Evolutionary conservation across 1,140 invertebrate genomes (phyloP).

Genomic region (Globodera rostochiensis): DNA sequence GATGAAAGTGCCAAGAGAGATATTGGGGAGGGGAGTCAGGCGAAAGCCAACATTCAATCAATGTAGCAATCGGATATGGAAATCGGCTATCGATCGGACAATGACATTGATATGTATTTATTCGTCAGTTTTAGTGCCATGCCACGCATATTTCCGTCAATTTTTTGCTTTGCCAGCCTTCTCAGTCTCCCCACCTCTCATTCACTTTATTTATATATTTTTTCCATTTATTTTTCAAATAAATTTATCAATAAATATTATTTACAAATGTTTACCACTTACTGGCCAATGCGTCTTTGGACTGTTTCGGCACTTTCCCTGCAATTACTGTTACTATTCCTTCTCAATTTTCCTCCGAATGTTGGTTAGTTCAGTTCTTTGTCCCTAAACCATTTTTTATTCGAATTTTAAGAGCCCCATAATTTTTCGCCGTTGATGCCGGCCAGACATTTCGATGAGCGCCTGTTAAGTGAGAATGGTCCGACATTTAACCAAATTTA

Average conservation of each 20-base stretch:
- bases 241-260: too few species aligned
- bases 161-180: neutral
- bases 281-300: neutral
- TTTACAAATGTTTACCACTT: neutral
- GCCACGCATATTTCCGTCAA: neutral
- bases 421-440: neutral
- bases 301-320: neutral
- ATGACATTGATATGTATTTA: too few species aligned
- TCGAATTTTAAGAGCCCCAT: neutral
- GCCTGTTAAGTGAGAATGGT: neutral
- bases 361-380: neutral
- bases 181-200: neutral
- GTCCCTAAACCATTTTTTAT: neutral
- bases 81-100: too few species aligned
- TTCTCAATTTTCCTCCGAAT: neutral
- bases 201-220: neutral
- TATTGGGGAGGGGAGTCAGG: too few species aligned
- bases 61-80: too few species aligned
- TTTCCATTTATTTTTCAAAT: too few species aligned
- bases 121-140: neutral
- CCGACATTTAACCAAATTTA: neutral
- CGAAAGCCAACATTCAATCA: too few species aligned
- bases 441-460: neutral
- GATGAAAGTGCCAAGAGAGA: too few species aligned
- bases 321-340: neutral